Evolutionary conservation across 2,113 vertebrate species (phyloP).

Genomic region (Prionailurus bengalensis): DNA sequence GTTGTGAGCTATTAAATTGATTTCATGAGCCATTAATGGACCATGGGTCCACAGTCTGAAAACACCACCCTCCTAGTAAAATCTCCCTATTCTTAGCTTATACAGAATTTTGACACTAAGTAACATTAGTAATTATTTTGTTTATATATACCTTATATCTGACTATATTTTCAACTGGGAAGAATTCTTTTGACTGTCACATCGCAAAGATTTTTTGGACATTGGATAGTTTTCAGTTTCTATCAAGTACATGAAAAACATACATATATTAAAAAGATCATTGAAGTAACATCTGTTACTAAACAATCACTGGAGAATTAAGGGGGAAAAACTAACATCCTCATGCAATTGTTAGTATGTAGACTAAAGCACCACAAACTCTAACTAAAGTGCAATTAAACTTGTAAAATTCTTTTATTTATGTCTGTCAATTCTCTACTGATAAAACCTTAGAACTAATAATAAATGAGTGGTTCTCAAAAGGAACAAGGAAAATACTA

Average conservation of each 20-base stretch:
- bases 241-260: not conserved
- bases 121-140: constrained; percentile 18
- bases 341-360: not conserved
- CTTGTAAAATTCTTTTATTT: constrained; percentile 36
- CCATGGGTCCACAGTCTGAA: not conserved
- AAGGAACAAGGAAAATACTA: not conserved
- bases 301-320: constrained; percentile 12
- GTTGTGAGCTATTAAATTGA: constrained; percentile 3
- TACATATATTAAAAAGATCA: not conserved
- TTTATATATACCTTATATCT: not conserved
- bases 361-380: constrained; percentile 49
- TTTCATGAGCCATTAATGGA: constrained; percentile 23
- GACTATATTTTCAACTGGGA: constrained; percentile 46
- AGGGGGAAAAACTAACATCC: not conserved
- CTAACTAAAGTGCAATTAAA: constrained; percentile 16
- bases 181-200: not conserved
- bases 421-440: constrained; percentile 17
- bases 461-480: not conserved
- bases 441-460: not conserved
- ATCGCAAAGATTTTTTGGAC: not conserved
- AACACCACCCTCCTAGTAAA: not conserved
- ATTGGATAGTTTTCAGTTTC: constrained; percentile 22
- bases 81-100: not conserved
- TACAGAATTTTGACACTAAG: not conserved
- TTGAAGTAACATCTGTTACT: not conserved